Conservation (phyloP, 2,797 vertebrate genomes). For the Poeciliopsis turneri region DNA sequence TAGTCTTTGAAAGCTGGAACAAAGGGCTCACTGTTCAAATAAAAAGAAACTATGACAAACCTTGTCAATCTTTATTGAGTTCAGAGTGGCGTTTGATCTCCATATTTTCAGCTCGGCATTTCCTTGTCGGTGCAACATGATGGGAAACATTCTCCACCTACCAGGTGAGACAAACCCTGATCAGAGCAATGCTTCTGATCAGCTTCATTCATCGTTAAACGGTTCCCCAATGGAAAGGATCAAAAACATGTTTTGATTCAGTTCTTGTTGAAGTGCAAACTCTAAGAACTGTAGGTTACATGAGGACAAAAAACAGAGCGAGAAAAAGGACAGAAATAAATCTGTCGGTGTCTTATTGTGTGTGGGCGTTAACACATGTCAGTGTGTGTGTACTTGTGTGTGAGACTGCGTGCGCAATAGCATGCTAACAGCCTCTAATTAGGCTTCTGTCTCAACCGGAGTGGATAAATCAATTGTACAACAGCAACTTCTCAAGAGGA, state of each 20-base stretch:
- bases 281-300: conserved; percentile 8
- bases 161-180: neutral
- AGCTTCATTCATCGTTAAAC: neutral
- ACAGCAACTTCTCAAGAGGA: neutral
- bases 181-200: neutral
- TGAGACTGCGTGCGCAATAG: conserved; percentile 16
- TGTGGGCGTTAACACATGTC: conserved; percentile 3
- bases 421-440: conserved; percentile 48
- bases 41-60: neutral
- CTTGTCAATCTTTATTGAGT: neutral
- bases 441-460: conserved; percentile 21
- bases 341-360: conserved; percentile 16
- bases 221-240: neutral
- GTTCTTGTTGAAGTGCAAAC: neutral
- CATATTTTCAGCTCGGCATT: neutral
- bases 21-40: neutral
- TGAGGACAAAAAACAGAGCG: conserved; percentile 26
- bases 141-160: neutral
- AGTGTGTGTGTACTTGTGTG: conserved; percentile 22
- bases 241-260: neutral
- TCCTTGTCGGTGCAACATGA: neutral
- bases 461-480: conserved; percentile 15
- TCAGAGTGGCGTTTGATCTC: neutral
- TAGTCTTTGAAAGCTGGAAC: neutral
- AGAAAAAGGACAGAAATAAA: conserved; percentile 32